These are phyloP conservation scores for Pseudoips prasinana DNA, from an alignment of 2,888 invertebrate species.

Conservation along the genomic window DNA sequence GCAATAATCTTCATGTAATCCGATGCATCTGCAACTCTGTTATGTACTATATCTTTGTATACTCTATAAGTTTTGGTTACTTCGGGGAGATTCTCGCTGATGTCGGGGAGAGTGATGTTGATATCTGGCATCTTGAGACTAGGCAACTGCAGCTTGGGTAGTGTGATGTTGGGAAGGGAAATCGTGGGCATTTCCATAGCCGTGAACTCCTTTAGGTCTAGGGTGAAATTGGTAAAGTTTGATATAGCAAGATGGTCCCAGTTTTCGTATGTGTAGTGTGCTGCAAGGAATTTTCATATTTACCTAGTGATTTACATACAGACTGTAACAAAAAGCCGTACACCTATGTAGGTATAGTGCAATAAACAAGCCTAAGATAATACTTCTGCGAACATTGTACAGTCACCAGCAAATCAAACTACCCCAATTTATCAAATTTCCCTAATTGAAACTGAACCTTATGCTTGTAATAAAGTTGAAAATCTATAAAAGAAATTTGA, in stretches of 20 bases:
- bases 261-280: slow-evolving; percentile 76
- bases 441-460: too few species aligned
- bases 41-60: slow-evolving; percentile 72
- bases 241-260: slow-evolving; percentile 66
- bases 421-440: too few species aligned
- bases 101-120: slow-evolving; percentile 56
- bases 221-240: slow-evolving; percentile 71
- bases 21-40: slow-evolving; percentile 74
- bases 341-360: neutral
- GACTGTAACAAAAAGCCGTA: too few species aligned
- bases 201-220: slow-evolving; percentile 64
- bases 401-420: too few species aligned
- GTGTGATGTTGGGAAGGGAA: slow-evolving; percentile 42
- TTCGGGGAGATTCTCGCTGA: slow-evolving; percentile 59
- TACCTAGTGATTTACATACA: slow-evolving; percentile 19
- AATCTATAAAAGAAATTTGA: too few species aligned
- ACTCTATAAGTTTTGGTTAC: slow-evolving; percentile 62
- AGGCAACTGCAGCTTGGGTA: slow-evolving; percentile 49
- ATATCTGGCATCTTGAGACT: slow-evolving; percentile 49
- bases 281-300: slow-evolving; percentile 61
- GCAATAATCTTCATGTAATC: slow-evolving; percentile 77
- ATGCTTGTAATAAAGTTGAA: too few species aligned
- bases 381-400: too few species aligned
- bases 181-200: slow-evolving; percentile 45
- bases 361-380: too few species aligned